Conservation (phyloP, 2,888 invertebrate genomes). For the Perithous albicinctus region DNA sequence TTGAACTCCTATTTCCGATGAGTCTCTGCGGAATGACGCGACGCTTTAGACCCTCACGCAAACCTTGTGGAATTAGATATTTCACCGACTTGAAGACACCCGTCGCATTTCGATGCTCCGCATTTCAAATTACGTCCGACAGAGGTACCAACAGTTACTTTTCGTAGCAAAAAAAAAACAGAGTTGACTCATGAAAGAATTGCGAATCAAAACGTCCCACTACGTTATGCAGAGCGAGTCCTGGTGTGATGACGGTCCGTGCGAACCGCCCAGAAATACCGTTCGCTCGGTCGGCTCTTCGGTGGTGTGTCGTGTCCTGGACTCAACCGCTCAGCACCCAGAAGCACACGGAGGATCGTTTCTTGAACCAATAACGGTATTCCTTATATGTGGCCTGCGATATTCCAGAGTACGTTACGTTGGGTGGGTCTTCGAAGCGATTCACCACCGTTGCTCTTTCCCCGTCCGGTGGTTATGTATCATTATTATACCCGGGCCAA, state of each 20-base stretch:
- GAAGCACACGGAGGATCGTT: slow-evolving; percentile 9
- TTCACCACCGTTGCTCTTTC: slow-evolving; percentile 21
- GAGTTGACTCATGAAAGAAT: background rate
- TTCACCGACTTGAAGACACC: no score
- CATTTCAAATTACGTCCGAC: background rate
- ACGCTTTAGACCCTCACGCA: no score
- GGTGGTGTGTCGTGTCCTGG: background rate
- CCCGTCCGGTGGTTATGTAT: slow-evolving; percentile 9
- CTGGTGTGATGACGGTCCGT: slow-evolving; percentile 21
- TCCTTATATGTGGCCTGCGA: slow-evolving; percentile 25
- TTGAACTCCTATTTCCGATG: no score
- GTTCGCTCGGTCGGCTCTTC: slow-evolving; percentile 56
- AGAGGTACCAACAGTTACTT: background rate
- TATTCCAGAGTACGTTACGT: slow-evolving; percentile 20
- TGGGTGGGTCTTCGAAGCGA: slow-evolving; percentile 7
- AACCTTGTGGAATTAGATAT: no score
- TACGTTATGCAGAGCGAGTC: background rate
- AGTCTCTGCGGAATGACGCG: no score
- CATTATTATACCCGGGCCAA: slow-evolving; percentile 15
- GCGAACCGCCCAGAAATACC: slow-evolving; percentile 55
- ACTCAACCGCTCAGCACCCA: slow-evolving; percentile 22
- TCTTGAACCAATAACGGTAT: slow-evolving; percentile 71
- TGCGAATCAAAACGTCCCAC: slow-evolving; percentile 1
- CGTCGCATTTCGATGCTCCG: no score
- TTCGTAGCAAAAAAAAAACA: background rate